Evolutionary conservation across 2,797 vertebrate species (phyloP).

Genomic region (Epinephelus malabaricus): DNA sequence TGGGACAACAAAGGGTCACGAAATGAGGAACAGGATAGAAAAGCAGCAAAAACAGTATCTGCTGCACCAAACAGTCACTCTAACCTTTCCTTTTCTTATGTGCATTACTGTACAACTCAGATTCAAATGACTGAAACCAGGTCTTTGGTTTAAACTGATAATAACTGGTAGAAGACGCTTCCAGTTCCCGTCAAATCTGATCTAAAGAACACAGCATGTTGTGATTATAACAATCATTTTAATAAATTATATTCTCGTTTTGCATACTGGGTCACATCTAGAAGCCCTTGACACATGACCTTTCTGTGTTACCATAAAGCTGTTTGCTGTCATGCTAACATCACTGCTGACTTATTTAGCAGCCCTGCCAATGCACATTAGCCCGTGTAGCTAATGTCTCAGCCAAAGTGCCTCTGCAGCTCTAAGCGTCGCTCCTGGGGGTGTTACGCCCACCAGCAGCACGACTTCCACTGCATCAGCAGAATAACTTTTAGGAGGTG

Average conservation of each 20-base stretch:
- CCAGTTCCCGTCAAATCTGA: neutral
- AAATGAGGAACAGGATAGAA: neutral
- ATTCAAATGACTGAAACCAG: too few relatives aligned
- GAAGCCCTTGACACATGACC: constrained; percentile 47
- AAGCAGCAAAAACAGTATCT: too few relatives aligned
- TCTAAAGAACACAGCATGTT: neutral
- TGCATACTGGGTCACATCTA: constrained; percentile 32
- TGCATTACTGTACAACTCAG: too few relatives aligned
- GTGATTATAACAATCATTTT: neutral
- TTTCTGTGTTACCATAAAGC: constrained; percentile 54
- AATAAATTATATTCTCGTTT: constrained; percentile 15
- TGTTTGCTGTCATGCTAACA: constrained; percentile 63
- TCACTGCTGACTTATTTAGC: constrained; percentile 73
- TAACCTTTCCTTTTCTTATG: too few relatives aligned
- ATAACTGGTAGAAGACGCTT: neutral
- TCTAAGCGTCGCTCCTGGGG: neutral
- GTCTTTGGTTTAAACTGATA: too few relatives aligned
- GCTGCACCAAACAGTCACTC: too few relatives aligned
- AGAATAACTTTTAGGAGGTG: constrained; percentile 1
- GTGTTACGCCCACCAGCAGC: constrained; percentile 4
- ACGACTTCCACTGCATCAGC: constrained; percentile 3
- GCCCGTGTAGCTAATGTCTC: constrained; percentile 14
- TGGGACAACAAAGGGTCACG: neutral
- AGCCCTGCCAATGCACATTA: constrained; percentile 58
- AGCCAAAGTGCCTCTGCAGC: constrained; percentile 18